Evolutionary conservation across 2,797 vertebrate genomes (phyloP).

Genomic region (Pteronotus mesoamericanus): DNA sequence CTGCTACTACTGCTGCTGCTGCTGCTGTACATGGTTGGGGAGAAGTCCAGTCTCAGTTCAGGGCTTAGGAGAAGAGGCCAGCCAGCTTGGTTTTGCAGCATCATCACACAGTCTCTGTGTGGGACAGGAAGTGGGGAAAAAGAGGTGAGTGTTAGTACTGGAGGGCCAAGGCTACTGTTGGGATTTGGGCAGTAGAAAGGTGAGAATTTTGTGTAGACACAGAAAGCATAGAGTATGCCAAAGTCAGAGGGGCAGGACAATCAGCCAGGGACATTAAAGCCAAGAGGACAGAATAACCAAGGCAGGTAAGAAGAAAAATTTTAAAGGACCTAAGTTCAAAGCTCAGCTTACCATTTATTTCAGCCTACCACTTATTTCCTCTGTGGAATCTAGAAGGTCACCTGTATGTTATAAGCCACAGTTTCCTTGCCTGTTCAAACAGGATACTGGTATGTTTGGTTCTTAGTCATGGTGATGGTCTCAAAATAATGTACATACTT

Average conservation of each 20-base stretch:
- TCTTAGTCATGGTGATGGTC: neutral
- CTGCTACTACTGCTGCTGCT: neutral
- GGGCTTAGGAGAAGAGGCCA: no score
- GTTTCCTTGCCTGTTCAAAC: neutral
- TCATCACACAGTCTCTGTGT: neutral
- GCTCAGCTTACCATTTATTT: neutral
- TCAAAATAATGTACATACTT: neutral
- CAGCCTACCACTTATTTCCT: neutral
- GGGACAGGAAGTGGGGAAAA: neutral
- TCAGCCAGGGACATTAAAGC: neutral
- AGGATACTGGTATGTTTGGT: neutral
- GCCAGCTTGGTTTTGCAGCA: neutral
- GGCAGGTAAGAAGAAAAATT: neutral
- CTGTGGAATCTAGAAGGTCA: neutral
- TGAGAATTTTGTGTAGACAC: neutral
- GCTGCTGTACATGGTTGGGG: neutral
- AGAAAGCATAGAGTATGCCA: neutral
- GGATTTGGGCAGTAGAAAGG: neutral
- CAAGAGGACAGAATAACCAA: neutral
- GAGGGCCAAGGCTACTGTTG: neutral
- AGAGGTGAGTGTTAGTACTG: neutral
- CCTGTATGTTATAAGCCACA: neutral
- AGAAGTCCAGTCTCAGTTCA: neutral
- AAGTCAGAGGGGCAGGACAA: neutral
- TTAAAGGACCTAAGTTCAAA: neutral